Evolutionary conservation across 2,797 vertebrate genomes (phyloP), one percentile per base, ranked within the genome.

Genomic region (Discoglossus pictus): DNA sequence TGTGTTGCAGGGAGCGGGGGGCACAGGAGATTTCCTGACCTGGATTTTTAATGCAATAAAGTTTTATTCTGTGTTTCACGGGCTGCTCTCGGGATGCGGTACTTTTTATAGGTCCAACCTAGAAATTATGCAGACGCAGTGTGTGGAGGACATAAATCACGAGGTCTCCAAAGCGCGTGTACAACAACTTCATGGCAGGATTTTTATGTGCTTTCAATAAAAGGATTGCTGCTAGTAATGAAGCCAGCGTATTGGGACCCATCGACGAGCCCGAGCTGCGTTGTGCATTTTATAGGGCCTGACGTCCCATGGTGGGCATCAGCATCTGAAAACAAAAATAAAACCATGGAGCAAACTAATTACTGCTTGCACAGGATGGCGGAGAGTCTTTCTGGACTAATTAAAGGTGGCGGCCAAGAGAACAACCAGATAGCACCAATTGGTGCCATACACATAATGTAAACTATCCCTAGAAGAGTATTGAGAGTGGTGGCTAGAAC

Each of bases 91-190:
- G 15, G 50, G 50, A 55, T 27, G 9, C 13, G 60, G 11, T 16
- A 42, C 68, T 71, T 71, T 71, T 71, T 71, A 71, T 71, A 71
- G 61, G 68, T 21, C 55, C 68, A 71, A 71, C 68, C 68, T 71
- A 71, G 68, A 71, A 71, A 71, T 71, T 71, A 71, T 71, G 52
- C 68, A 64, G 60, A 63, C 60, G 51, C 60, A 42, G 65, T 23
- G 52, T 40, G 54, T 23, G 47, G 20, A 61, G 46, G 13, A 31
- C 60, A 70, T 71, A 71, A 71, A 71, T 71, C 68, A 69, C 40
- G 7, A 7, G 51, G 16, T 40, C 59, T 48, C 31, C 35, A 16
- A 20, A 58, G 54, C 38, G 9, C 13, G 17, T 13, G 54, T 43
- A 16, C n/a, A 51, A 10, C 43, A 36, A 12, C 55, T 40, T 47